phyloP scores from a whole-genome alignment of 2,113 vertebrate genomes.

The Cichladusa arquata region DNA sequence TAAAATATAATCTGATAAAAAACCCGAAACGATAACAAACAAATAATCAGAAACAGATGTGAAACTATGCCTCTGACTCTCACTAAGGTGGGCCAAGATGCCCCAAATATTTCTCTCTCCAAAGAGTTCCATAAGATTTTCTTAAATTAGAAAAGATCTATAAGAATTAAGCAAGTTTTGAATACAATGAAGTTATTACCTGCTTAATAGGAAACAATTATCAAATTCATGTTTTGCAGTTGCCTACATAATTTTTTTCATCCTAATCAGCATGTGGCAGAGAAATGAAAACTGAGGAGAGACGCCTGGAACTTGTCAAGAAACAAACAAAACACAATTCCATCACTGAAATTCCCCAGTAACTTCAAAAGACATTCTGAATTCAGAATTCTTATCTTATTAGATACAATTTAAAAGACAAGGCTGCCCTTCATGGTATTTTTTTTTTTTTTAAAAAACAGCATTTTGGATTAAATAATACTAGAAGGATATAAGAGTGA shows the following conservation, averaged over 20 bases:
- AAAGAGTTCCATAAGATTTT: not conserved
- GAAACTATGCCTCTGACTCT: not conserved
- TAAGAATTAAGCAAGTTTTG: not conserved
- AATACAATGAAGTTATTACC: not conserved
- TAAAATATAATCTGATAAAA: not conserved
- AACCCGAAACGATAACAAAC: rapidly evolving
- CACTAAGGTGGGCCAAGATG: not conserved
- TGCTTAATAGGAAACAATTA: not conserved
- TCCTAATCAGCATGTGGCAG: not conserved
- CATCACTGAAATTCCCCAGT: not conserved
- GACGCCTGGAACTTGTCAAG: not conserved
- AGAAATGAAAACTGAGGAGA: not conserved
- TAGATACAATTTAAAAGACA: not conserved
- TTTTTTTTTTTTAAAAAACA: not conserved
- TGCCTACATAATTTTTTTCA: not conserved
- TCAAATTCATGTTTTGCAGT: not conserved
- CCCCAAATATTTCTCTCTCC: not conserved
- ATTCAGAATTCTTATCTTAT: not conserved
- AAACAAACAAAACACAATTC: not conserved
- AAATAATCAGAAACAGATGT: not conserved
- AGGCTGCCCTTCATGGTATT: rapidly evolving
- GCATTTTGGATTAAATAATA: not conserved
- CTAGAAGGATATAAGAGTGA: not conserved
- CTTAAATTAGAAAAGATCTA: not conserved
- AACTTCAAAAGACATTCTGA: not conserved